These are phyloP conservation scores for Nothoprocta perdicaria DNA, from an alignment of 2,113 vertebrate species.

Conservation along the genomic window DNA sequence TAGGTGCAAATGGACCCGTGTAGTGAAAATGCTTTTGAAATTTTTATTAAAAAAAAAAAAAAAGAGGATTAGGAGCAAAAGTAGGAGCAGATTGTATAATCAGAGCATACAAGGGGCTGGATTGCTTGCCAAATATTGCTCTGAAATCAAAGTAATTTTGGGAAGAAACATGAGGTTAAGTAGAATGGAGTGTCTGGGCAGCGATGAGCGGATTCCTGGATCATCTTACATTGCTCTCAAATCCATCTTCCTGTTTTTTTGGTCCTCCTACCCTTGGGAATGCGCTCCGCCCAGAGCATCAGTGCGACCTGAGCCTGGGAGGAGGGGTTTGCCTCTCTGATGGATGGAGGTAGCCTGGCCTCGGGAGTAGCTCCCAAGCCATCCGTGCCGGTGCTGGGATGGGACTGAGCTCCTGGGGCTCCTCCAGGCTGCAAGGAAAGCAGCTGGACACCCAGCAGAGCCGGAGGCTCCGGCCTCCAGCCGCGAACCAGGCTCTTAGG, in stretches of 20 bases:
- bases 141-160: neutral
- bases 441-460: neutral
- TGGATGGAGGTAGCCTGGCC: constrained; percentile 8
- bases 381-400: neutral
- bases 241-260: neutral
- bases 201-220: neutral
- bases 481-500: neutral
- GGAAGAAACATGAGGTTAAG: neutral
- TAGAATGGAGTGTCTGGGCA: neutral
- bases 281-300: neutral
- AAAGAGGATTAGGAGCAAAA: neutral
- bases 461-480: neutral
- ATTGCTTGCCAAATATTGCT: neutral
- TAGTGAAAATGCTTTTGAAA: neutral
- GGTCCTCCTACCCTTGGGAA: rapidly evolving
- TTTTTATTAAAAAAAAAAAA: neutral
- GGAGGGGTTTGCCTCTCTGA: constrained; percentile 17
- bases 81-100: neutral
- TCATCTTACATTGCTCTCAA: neutral
- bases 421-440: neutral
- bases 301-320: rapidly evolving
- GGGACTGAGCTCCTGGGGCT: neutral
- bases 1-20: neutral
- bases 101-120: neutral
- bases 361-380: too few relatives aligned